Conservation (phyloP, 2,113 vertebrate genomes). For the Campylorhamphus procurvoides region DNA sequence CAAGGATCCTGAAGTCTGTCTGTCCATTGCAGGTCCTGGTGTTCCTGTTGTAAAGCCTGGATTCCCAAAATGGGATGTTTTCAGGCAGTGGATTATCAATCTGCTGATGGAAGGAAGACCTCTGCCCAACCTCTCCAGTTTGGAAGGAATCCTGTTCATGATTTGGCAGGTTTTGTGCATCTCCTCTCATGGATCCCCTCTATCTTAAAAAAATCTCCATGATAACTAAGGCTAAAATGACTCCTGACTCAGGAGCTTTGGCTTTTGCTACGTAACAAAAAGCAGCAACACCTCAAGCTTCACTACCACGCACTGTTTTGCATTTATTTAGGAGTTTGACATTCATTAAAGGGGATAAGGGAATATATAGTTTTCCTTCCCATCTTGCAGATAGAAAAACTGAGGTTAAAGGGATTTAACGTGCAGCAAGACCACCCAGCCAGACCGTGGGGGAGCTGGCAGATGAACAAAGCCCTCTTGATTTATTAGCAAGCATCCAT, state of each 20-base stretch:
- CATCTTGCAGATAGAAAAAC: background rate
- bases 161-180: background rate
- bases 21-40: background rate
- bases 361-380: background rate
- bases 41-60: background rate
- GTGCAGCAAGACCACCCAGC: slow-evolving; percentile 13
- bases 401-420: background rate
- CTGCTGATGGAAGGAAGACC: background rate
- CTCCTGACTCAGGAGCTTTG: background rate
- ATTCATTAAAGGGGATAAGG: background rate
- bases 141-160: background rate
- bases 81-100: background rate
- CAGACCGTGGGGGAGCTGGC: slow-evolving; percentile 42
- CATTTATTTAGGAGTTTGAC: background rate
- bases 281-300: background rate
- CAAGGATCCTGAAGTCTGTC: background rate
- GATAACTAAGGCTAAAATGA: background rate
- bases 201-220: background rate
- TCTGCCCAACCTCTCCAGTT: background rate
- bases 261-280: background rate
- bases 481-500: slow-evolving; percentile 41
- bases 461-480: slow-evolving; percentile 41
- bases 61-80: background rate
- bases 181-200: background rate
- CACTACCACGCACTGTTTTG: background rate